A percentile compares a stretch with the other conserved stretches of the same genome.
Conservation (phyloP, 2,888 invertebrate species). For the Didymodactylos carnosus region DNA sequence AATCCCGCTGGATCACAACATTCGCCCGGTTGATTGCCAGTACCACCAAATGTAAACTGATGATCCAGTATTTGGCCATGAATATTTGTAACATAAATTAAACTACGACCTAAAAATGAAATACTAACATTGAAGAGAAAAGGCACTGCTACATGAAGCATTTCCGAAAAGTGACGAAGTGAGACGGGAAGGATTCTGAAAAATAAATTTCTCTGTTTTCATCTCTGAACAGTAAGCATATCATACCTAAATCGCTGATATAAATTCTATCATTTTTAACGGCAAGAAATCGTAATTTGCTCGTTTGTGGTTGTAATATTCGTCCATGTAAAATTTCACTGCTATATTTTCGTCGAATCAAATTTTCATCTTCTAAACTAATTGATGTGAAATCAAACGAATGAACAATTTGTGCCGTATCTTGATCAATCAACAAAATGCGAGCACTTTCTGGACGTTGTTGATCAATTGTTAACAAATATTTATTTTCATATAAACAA, state of each 20-base stretch:
- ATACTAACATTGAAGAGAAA: too few relatives aligned
- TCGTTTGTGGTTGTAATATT: not conserved
- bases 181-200: too few relatives aligned
- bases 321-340: not conserved
- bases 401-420: not conserved
- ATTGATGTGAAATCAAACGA: not conserved
- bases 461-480: not conserved
- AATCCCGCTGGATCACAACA: slow-evolving; percentile 23
- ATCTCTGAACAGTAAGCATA: too few relatives aligned
- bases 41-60: slow-evolving; percentile 17
- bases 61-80: slow-evolving; percentile 16
- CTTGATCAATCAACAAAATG: not conserved
- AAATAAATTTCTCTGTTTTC: too few relatives aligned
- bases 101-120: slow-evolving; percentile 15
- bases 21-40: slow-evolving; percentile 17
- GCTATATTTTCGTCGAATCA: not conserved
- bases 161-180: not conserved
- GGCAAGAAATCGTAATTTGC: slow-evolving; percentile 19
- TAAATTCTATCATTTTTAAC: slow-evolving; percentile 19
- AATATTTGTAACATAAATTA: slow-evolving; percentile 19
- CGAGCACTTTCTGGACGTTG: not conserved
- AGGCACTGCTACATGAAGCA: too few relatives aligned
- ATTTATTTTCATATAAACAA: not conserved
- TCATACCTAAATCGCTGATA: slow-evolving; percentile 22
- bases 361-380: not conserved